phyloP scores from a whole-genome alignment of 2,113 vertebrate species.

The Centropus unirufus region DNA sequence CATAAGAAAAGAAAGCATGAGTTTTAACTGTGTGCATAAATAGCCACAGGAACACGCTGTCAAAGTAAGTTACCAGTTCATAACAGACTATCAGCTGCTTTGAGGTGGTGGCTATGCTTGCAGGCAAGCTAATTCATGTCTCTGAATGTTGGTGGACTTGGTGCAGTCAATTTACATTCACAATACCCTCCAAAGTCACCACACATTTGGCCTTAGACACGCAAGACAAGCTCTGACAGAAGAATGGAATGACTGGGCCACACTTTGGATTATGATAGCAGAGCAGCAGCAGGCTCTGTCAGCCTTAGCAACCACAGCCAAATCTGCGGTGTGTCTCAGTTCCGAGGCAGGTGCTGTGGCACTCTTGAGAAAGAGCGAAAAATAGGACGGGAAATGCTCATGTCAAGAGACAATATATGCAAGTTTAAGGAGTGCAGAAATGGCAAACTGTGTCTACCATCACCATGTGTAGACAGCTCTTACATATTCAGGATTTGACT shows the following conservation, averaged over 20 bases:
- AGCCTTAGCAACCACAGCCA: background rate
- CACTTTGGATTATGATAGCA: background rate
- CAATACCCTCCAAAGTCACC: background rate
- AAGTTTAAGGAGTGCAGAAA: background rate
- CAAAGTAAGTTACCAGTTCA: background rate
- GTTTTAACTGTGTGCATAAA: background rate
- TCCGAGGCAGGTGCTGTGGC: background rate
- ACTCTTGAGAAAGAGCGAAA: background rate
- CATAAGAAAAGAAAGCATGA: background rate
- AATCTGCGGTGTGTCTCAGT: too few relatives aligned
- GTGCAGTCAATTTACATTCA: background rate
- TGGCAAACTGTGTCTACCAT: background rate
- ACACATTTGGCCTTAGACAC: background rate
- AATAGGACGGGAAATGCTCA: background rate
- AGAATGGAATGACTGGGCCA: background rate
- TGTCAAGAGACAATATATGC: background rate
- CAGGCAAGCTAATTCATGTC: background rate
- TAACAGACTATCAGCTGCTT: background rate
- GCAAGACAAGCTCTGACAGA: accelerated
- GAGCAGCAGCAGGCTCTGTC: background rate
- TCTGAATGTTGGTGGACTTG: background rate
- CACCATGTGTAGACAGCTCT: background rate
- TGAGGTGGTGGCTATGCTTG: background rate
- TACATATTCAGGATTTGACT: background rate
- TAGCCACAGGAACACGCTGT: background rate